phyloP scores from a whole-genome alignment of 2,888 invertebrate species.

The Dicranocentrus wangi region DNA sequence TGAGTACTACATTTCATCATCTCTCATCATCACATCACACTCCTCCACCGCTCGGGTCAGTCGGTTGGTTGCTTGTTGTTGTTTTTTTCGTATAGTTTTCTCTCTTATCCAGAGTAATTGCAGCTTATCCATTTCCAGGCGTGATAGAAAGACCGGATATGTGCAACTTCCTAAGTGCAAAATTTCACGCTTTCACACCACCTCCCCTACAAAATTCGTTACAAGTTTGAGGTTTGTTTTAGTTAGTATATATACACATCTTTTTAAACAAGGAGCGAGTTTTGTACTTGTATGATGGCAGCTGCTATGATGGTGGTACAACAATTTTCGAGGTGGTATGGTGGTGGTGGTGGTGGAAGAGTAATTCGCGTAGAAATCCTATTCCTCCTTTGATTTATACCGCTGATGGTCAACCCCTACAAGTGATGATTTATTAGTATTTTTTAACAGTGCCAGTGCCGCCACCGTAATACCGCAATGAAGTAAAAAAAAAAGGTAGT shows the following conservation, averaged over 20 bases:
- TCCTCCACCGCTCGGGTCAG: background rate
- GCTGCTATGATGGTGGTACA: background rate
- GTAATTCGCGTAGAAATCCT: constrained; percentile 55
- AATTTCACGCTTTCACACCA: constrained; percentile 49
- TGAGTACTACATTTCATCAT: background rate
- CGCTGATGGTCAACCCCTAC: constrained; percentile 39
- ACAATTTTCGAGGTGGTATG: background rate
- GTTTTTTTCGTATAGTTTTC: too few relatives aligned
- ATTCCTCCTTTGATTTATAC: constrained; percentile 52
- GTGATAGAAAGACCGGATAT: constrained; percentile 43
- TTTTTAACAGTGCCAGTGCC: background rate
- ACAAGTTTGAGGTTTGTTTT: background rate
- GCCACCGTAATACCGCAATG: background rate
- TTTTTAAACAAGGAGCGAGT: too few relatives aligned
- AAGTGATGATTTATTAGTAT: constrained; percentile 50
- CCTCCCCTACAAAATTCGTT: background rate
- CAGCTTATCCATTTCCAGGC: constrained; percentile 49
- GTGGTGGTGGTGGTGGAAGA: background rate
- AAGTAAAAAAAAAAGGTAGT: too few relatives aligned
- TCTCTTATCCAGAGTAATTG: constrained; percentile 33
- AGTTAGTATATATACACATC: too few relatives aligned
- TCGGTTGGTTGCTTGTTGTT: constrained; percentile 10
- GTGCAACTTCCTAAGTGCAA: constrained; percentile 55
- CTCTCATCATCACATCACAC: background rate
- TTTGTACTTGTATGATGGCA: background rate